Evolutionary conservation across 2,888 invertebrate genomes (phyloP).

Genomic region (Synergus itoensis): DNA sequence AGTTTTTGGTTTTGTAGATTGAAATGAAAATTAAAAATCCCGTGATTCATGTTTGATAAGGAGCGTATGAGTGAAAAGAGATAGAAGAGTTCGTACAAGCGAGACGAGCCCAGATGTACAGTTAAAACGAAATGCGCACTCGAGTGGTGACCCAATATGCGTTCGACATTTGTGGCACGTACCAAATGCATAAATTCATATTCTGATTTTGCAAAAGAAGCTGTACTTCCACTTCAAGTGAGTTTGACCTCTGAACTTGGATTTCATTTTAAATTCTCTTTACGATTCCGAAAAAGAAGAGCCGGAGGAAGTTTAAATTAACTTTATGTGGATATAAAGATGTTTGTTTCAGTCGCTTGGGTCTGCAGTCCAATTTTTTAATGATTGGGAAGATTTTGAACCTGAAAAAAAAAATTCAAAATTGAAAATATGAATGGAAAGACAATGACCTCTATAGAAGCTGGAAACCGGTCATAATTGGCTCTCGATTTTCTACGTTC

Average conservation of each 20-base stretch:
- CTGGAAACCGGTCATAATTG: slow-evolving; percentile 51
- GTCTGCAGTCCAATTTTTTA: neutral
- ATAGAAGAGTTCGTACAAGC: slow-evolving; percentile 22
- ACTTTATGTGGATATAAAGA: slow-evolving; percentile 25
- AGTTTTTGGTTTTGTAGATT: neutral
- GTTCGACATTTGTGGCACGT: slow-evolving; percentile 42
- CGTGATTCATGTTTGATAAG: neutral
- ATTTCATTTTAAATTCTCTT: neutral
- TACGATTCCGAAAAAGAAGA: neutral
- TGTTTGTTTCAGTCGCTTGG: too few species aligned
- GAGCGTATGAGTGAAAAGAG: neutral
- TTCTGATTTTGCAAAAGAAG: neutral
- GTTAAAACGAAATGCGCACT: slow-evolving; percentile 51
- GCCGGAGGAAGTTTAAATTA: slow-evolving; percentile 36
- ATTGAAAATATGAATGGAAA: neutral
- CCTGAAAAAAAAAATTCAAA: neutral
- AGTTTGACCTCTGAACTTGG: neutral
- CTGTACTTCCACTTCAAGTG: neutral
- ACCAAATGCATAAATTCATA: slow-evolving; percentile 44
- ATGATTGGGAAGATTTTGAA: neutral
- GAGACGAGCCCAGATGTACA: slow-evolving; percentile 48
- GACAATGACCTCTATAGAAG: slow-evolving; percentile 31
- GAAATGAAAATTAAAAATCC: neutral
- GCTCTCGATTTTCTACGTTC: slow-evolving; percentile 56
- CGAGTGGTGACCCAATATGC: slow-evolving; percentile 48